Evolutionary conservation across 2,888 invertebrate species (phyloP).

Genomic region (Monoplex corrugatus): DNA sequence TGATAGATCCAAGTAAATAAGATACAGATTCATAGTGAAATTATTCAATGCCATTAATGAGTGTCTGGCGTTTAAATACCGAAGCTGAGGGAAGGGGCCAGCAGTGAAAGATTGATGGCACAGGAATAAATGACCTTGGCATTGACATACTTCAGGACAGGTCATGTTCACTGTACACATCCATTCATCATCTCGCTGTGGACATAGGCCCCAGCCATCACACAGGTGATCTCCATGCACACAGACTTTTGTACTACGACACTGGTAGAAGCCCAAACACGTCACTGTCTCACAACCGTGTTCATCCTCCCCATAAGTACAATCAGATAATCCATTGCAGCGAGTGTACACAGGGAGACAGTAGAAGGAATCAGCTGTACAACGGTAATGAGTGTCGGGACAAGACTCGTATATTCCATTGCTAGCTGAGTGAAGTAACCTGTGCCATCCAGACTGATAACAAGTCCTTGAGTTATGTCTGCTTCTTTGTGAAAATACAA

Average conservation of each 20-base stretch:
- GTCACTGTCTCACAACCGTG: background rate
- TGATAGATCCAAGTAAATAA: background rate
- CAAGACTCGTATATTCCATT: background rate
- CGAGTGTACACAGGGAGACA: conserved; percentile 21
- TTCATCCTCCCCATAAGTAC: background rate
- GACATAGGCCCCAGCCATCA: conserved; percentile 17
- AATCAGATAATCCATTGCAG: background rate
- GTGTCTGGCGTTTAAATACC: background rate
- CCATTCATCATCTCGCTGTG: conserved; percentile 7
- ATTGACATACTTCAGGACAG: background rate
- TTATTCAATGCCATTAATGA: background rate
- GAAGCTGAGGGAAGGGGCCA: background rate
- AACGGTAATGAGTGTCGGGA: background rate
- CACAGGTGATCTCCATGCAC: conserved; percentile 1
- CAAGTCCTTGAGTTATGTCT: background rate
- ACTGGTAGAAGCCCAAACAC: background rate
- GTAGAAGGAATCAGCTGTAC: background rate
- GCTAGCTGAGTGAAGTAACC: background rate
- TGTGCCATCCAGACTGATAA: background rate
- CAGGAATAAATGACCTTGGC: background rate
- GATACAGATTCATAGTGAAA: background rate
- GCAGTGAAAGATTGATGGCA: background rate
- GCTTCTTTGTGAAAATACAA: background rate
- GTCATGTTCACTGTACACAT: background rate
- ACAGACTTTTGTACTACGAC: background rate